A percentile compares a stretch with the other conserved stretches of the same genome.
Conservation (phyloP, 1,140 invertebrate genomes). For the Microplitis mediator region DNA sequence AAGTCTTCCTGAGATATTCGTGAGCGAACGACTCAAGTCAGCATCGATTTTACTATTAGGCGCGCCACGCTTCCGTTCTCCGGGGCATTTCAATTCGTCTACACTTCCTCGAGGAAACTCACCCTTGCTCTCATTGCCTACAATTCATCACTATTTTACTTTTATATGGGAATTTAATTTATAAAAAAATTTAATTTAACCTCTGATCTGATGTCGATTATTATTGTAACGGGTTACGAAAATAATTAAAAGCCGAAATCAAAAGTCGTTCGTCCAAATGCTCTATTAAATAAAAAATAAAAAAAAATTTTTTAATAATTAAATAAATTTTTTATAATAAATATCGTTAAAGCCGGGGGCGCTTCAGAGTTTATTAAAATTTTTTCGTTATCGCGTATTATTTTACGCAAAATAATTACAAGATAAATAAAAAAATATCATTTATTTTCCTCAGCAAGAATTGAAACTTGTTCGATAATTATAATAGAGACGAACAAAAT, state of each 20-base stretch:
- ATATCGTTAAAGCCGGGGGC: slow-evolving; percentile 31
- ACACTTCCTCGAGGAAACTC: slow-evolving; percentile 33
- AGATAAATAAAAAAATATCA: slow-evolving; percentile 1
- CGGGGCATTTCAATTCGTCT: slow-evolving; percentile 43
- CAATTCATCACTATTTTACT: neutral
- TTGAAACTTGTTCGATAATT: slow-evolving; percentile 62
- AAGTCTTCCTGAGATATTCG: slow-evolving; percentile 11
- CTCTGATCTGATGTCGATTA: neutral
- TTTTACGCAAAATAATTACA: neutral
- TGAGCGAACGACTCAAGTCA: slow-evolving; percentile 18
- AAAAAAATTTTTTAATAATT: neutral
- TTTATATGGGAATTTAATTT: neutral
- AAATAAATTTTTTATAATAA: neutral
- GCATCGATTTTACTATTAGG: slow-evolving; percentile 55
- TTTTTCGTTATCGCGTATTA: neutral
- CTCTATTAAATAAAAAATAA: neutral
- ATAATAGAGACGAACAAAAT: slow-evolving; percentile 5
- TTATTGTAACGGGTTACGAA: too few species aligned
- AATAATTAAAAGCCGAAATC: neutral
- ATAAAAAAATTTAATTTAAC: neutral
- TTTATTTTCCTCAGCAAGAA: slow-evolving; percentile 50
- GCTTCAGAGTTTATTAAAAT: slow-evolving; percentile 35
- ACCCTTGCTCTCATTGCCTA: neutral
- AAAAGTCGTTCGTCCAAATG: too few species aligned
- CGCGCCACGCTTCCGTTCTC: slow-evolving; percentile 43